Conservation (phyloP, 2,113 vertebrate genomes). For the Suncus etruscus region DNA sequence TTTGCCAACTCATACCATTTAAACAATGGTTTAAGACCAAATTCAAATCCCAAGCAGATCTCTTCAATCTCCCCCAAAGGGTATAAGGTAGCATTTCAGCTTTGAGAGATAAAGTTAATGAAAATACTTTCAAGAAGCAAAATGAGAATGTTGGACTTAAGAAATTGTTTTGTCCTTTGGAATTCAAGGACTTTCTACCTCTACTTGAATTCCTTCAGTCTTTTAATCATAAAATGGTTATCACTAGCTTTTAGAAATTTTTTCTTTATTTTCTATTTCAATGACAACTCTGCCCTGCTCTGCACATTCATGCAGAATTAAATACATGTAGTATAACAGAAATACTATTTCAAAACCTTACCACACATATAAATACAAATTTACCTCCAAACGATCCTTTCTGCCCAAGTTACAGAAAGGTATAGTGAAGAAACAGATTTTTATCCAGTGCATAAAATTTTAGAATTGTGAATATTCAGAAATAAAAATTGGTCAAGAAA, state of each 20-base stretch:
- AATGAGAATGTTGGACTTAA: constrained; percentile 14
- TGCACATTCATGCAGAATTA: neutral
- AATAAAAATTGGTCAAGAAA: neutral
- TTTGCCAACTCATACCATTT: constrained; percentile 70
- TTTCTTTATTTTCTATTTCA: constrained; percentile 52
- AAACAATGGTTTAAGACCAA: constrained; percentile 75
- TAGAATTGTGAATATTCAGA: neutral
- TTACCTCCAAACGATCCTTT: neutral
- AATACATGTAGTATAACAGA: neutral
- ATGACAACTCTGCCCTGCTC: neutral
- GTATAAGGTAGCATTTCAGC: constrained; percentile 65
- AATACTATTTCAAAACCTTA: neutral
- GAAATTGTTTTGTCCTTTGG: constrained; percentile 45
- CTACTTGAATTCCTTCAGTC: neutral
- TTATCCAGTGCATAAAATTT: neutral
- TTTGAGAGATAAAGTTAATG: constrained; percentile 67
- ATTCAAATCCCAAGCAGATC: constrained; percentile 67
- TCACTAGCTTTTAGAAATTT: neutral
- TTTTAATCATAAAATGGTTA: constrained; percentile 17
- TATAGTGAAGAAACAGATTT: neutral
- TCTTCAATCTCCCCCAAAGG: constrained; percentile 59
- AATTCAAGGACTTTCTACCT: constrained; percentile 48
- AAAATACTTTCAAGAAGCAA: constrained; percentile 64
- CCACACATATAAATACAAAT: neutral
- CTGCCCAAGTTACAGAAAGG: neutral